Conservation (phyloP, 2,113 vertebrate species). For the Ia io region DNA sequence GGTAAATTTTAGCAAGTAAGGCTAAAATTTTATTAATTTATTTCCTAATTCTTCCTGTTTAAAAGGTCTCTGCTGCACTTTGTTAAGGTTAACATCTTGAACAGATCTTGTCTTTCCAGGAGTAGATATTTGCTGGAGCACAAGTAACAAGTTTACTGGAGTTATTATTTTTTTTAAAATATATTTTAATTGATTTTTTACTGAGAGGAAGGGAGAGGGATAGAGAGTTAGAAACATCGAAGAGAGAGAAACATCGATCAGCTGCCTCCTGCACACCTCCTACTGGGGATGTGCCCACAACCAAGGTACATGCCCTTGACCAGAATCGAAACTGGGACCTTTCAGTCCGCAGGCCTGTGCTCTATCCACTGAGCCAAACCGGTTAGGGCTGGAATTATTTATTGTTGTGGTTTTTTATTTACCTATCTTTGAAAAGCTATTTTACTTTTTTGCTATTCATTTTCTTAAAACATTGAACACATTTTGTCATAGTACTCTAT, state of each 20-base stretch:
- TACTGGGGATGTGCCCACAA: too few species aligned
- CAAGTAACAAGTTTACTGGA: not conserved
- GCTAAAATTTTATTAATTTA: not conserved
- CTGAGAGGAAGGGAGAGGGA: too few species aligned
- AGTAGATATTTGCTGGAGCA: not conserved
- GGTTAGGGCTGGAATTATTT: not conserved
- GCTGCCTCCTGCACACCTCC: too few species aligned
- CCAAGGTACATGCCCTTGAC: too few species aligned
- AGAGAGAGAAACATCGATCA: too few species aligned
- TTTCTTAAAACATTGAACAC: conserved; percentile 6
- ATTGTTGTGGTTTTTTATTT: not conserved
- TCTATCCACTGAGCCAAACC: too few species aligned
- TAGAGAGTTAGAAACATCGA: too few species aligned
- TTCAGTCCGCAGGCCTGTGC: too few species aligned
- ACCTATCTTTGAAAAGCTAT: not conserved
- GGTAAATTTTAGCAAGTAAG: conserved; percentile 6
- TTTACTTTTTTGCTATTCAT: not conserved
- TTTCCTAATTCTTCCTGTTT: not conserved
- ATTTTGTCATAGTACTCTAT: not conserved
- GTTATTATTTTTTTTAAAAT: not conserved
- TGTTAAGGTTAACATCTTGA: not conserved
- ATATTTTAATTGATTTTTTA: too few species aligned
- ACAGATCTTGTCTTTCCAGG: not conserved
- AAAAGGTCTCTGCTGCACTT: conserved; percentile 1
- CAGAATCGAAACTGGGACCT: too few species aligned